A percentile compares a stretch with the other conserved stretches of the same genome.
phyloP scores from a whole-genome alignment of 2,113 vertebrate species.

The Salvelinus alpinus region DNA sequence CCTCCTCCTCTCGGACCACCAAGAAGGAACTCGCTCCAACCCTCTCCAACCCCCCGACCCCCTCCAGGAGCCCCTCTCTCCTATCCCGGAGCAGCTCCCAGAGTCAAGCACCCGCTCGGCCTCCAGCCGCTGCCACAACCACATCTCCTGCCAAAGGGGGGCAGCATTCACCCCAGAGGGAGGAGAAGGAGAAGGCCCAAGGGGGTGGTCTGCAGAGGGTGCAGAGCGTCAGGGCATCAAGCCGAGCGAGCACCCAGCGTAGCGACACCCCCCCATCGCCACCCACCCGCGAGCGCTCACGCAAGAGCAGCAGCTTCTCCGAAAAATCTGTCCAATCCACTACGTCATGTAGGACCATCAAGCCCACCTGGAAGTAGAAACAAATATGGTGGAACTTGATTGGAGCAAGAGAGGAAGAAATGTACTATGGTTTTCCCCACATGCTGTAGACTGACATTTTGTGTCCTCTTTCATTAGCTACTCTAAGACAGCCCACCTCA shows the following conservation, averaged over 20 bases:
- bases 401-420: constrained; percentile 5
- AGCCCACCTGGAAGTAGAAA: constrained; percentile 82
- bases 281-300: constrained; percentile 43
- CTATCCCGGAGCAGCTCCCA: constrained; percentile 74
- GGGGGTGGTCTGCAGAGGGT: constrained; percentile 74
- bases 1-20: constrained; percentile 82
- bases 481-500: constrained; percentile 8
- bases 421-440: no score
- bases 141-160: constrained; percentile 28
- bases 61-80: constrained; percentile 67
- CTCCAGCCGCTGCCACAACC: constrained; percentile 43
- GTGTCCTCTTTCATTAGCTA: neutral
- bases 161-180: constrained; percentile 64
- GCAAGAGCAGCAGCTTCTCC: constrained; percentile 69
- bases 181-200: constrained; percentile 63
- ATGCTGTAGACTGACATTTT: no score
- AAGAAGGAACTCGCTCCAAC: constrained; percentile 72
- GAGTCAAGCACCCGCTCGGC: constrained; percentile 67
- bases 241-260: constrained; percentile 58
- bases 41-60: constrained; percentile 61
- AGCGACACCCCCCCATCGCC: constrained; percentile 60
- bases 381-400: constrained; percentile 26
- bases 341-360: constrained; percentile 69
- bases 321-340: constrained; percentile 72
- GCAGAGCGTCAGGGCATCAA: constrained; percentile 76